A percentile compares a stretch with the other conserved stretches of the same genome.
Conservation (phyloP, 1,140 invertebrate species). For the Palaemon carinicauda region DNA sequence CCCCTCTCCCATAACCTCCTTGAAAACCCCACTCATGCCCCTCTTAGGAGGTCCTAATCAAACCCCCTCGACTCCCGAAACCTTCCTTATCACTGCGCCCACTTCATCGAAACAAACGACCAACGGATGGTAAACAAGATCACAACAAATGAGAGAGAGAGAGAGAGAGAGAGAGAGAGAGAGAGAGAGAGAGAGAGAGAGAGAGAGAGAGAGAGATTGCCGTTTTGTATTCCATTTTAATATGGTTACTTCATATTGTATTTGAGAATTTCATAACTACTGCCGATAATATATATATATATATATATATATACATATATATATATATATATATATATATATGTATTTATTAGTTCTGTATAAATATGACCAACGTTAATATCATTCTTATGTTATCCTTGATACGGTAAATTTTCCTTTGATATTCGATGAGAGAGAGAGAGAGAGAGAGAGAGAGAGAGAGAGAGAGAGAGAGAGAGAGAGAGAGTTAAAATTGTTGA, state of each 20-base stretch:
- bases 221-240: too few species aligned
- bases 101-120: not conserved
- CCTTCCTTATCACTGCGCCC: too few species aligned
- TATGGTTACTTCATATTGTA: too few species aligned
- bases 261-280: too few species aligned
- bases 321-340: too few species aligned
- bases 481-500: too few species aligned
- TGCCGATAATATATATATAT: too few species aligned
- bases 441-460: not conserved
- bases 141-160: not conserved
- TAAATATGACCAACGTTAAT: too few species aligned
- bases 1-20: not conserved
- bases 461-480: not conserved
- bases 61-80: not conserved
- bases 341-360: too few species aligned
- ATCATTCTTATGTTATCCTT: not conserved
- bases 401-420: not conserved
- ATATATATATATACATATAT: too few species aligned
- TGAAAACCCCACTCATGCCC: not conserved
- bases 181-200: conserved; percentile 24
- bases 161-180: conserved; percentile 18
- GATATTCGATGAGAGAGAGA: not conserved
- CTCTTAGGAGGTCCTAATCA: too few species aligned
- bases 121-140: not conserved
- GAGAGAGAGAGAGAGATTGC: too few species aligned